These are phyloP conservation scores for Lepidostoma basale DNA, from an alignment of 1,140 invertebrate species.

Conservation along the genomic window DNA sequence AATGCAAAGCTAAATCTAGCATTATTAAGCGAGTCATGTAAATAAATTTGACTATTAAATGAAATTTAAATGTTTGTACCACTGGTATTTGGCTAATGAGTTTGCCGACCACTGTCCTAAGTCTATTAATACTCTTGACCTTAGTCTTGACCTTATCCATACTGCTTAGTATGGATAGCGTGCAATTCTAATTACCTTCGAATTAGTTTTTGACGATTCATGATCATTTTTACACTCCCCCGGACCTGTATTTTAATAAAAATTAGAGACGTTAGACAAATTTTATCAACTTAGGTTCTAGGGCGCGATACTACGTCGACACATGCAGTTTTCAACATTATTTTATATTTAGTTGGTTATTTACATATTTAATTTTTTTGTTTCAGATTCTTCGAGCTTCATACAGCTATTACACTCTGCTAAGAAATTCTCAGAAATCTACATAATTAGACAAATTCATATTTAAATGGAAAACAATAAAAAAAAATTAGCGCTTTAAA, in stretches of 20 bases:
- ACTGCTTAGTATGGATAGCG: no score
- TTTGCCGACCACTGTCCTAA: no score
- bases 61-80: no score
- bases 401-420: conserved; percentile 44
- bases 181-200: no score
- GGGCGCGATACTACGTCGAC: neutral
- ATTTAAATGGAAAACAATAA: neutral
- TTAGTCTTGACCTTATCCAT: no score
- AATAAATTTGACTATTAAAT: no score
- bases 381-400: conserved; percentile 44
- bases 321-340: no score
- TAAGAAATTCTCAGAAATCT: conserved; percentile 14
- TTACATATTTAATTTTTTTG: neutral
- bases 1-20: no score
- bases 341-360: no score
- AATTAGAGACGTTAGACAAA: neutral
- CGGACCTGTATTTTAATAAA: neutral
- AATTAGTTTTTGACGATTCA: neutral
- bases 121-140: no score
- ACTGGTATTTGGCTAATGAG: no score
- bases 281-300: neutral
- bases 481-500: neutral
- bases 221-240: neutral
- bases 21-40: no score
- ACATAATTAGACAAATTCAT: neutral